Conservation (phyloP, 2,888 invertebrate genomes). For the Melieria crassipennis region DNA sequence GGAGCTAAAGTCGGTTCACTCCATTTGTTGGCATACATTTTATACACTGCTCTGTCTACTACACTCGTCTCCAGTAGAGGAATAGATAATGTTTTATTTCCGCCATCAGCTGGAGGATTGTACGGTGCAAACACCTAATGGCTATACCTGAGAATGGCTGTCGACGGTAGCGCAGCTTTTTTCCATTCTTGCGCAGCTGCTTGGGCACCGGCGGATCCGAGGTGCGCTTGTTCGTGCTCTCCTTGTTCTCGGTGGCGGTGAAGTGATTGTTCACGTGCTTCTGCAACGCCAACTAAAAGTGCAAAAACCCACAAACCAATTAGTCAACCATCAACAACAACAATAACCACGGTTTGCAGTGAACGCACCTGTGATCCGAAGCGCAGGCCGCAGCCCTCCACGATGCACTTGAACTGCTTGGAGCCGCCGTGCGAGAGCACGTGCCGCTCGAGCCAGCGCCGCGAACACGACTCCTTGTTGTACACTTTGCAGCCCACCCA, state of each 20-base stretch:
- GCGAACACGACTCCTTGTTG: slow-evolving; percentile 89
- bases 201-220: slow-evolving; percentile 81
- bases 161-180: slow-evolving; percentile 85
- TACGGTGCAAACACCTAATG: too few species aligned
- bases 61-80: background rate
- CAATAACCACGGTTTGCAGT: slow-evolving; percentile 27
- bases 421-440: slow-evolving; percentile 90
- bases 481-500: slow-evolving; percentile 97
- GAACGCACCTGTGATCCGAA: slow-evolving; percentile 84
- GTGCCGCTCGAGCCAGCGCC: slow-evolving; percentile 93
- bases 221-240: slow-evolving; percentile 73
- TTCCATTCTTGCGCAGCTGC: slow-evolving; percentile 85
- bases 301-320: background rate
- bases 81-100: background rate
- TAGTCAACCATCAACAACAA: background rate
- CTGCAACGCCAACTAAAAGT: slow-evolving; percentile 73
- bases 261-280: slow-evolving; percentile 95
- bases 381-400: slow-evolving; percentile 90
- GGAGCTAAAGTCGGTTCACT: too few species aligned
- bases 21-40: too few species aligned
- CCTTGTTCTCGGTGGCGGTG: slow-evolving; percentile 69
- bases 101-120: background rate
- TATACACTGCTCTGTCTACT: too few species aligned
- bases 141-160: slow-evolving; percentile 89
- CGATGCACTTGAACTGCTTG: slow-evolving; percentile 95